Conservation (phyloP, 2,113 vertebrate species). For the Chrysemys picta region DNA sequence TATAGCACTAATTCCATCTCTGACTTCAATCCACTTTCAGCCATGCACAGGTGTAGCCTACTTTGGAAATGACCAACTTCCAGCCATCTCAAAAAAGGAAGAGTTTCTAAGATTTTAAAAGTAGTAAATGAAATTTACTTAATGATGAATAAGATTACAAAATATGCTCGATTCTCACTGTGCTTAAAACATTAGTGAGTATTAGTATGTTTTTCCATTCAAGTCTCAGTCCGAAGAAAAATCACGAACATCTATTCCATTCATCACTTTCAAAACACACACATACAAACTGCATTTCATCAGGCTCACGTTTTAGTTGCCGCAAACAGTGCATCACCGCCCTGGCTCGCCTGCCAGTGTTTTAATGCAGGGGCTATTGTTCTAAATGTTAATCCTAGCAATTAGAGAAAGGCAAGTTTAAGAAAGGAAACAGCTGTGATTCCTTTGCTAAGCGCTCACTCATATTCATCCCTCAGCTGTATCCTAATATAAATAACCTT, state of each 20-base stretch:
- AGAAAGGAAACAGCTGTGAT: constrained; percentile 43
- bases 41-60: background rate
- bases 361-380: rapidly evolving
- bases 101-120: background rate
- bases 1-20: background rate
- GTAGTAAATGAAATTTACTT: background rate
- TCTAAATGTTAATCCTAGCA: background rate
- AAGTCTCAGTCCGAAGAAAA: background rate
- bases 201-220: background rate
- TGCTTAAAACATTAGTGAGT: no score
- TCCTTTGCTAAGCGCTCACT: background rate
- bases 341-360: rapidly evolving
- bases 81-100: background rate
- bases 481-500: constrained; percentile 42
- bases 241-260: background rate
- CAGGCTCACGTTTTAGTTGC: rapidly evolving
- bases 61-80: background rate
- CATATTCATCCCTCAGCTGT: constrained; percentile 1
- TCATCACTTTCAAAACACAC: background rate
- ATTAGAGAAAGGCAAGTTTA: background rate
- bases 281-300: background rate
- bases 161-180: background rate
- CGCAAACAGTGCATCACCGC: rapidly evolving
- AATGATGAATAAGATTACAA: background rate
- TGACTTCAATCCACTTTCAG: background rate